phyloP scores from a whole-genome alignment of 2,113 vertebrate species.

The Rhinolophus ferrumequinum region DNA sequence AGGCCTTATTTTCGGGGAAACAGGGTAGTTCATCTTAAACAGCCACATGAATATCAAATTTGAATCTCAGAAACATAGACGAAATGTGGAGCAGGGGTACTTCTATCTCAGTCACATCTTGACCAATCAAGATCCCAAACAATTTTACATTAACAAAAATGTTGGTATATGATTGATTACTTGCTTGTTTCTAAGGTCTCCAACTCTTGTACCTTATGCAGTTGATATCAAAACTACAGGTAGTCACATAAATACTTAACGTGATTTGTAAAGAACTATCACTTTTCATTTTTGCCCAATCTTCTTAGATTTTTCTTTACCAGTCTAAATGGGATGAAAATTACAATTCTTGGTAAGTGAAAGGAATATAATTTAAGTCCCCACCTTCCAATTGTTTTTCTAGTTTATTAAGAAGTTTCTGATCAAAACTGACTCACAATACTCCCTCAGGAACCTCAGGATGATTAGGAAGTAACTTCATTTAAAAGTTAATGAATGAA shows the following conservation, averaged over 20 bases:
- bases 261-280: not conserved
- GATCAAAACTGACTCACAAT: conserved; percentile 61
- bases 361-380: not conserved
- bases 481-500: conserved; percentile 75
- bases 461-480: conserved; percentile 69
- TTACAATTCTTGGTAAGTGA: not conserved
- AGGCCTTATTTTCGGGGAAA: too few relatives aligned
- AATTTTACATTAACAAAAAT: not conserved
- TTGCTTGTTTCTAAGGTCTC: not conserved
- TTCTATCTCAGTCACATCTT: not conserved
- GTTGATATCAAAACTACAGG: not conserved
- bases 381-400: not conserved
- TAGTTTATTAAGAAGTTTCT: conserved; percentile 56
- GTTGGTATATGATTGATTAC: not conserved
- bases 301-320: not conserved
- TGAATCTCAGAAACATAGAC: not conserved
- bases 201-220: not conserved
- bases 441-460: conserved; percentile 63
- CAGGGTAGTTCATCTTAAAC: not conserved
- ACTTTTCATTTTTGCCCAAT: not conserved
- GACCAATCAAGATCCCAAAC: not conserved
- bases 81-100: not conserved
- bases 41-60: not conserved
- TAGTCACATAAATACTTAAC: not conserved
- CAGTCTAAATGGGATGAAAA: not conserved